phyloP scores from a whole-genome alignment of 2,113 vertebrate genomes.

The Spea bombifrons region DNA sequence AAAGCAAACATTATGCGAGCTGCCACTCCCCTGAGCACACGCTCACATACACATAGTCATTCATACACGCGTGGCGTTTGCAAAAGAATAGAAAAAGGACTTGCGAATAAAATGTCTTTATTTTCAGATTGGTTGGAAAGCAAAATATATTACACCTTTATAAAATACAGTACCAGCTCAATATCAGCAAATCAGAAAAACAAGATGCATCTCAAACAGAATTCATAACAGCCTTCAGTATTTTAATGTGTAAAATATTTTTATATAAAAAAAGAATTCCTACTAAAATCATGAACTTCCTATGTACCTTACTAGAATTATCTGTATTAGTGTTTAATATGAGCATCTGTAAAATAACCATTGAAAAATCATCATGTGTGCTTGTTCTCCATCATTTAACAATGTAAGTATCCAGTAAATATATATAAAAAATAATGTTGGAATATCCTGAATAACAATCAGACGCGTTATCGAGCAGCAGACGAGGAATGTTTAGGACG shows the following conservation, averaged over 20 bases:
- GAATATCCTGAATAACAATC: background rate
- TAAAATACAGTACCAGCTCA: conserved; percentile 62
- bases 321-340: background rate
- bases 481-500: conserved; percentile 21
- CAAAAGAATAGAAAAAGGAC: too few relatives aligned
- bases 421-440: background rate
- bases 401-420: background rate
- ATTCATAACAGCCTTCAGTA: conserved; percentile 41
- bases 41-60: too few relatives aligned
- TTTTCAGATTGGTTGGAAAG: conserved; percentile 67
- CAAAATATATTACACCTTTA: conserved; percentile 72
- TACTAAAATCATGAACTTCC: background rate
- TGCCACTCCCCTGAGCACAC: too few relatives aligned
- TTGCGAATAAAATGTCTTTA: conserved; percentile 62
- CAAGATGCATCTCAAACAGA: conserved; percentile 57
- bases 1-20: too few relatives aligned
- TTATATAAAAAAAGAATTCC: background rate
- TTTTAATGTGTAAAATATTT: conserved; percentile 33
- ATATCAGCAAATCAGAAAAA: conserved; percentile 61
- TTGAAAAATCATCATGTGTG: background rate
- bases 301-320: background rate
- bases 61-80: too few relatives aligned
- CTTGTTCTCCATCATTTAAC: background rate
- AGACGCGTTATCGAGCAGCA: conserved; percentile 24
- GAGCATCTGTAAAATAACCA: background rate